These are phyloP conservation scores for Zoanthus solanderi DNA, from an alignment of 92 coral and sea anemone species.

Conservation along the genomic window DNA sequence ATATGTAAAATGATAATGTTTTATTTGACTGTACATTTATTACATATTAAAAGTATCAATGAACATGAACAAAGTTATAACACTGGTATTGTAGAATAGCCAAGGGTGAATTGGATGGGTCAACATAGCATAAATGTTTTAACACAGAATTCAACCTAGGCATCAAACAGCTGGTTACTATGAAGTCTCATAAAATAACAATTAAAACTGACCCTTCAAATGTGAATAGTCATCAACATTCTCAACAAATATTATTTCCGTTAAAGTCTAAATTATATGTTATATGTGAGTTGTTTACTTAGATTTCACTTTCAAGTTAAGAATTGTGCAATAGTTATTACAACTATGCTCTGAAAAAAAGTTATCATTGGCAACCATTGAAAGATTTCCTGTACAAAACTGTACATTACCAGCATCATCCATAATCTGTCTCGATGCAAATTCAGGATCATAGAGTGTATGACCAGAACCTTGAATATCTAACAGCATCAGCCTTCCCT, in stretches of 20 bases:
- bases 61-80: background rate
- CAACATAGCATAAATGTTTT: constrained; percentile 23
- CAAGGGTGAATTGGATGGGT: constrained; percentile 6
- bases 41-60: background rate
- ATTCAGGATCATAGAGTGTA: constrained; percentile 54
- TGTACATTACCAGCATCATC: constrained; percentile 54
- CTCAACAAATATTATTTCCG: constrained; percentile 10
- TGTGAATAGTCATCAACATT: constrained; percentile 20
- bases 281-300: constrained; percentile 36
- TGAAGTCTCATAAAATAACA: constrained; percentile 15
- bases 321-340: constrained; percentile 46
- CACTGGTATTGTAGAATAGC: background rate
- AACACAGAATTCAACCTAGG: constrained; percentile 28
- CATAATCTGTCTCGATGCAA: constrained; percentile 48
- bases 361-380: constrained; percentile 34
- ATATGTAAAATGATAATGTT: constrained; percentile 16
- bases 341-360: constrained; percentile 40
- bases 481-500: constrained; percentile 56
- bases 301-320: constrained; percentile 48
- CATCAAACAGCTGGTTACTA: constrained; percentile 38
- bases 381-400: constrained; percentile 53
- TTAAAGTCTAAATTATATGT: background rate
- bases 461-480: constrained; percentile 49
- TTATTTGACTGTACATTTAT: background rate
- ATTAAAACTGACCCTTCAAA: constrained; percentile 21